Conservation (phyloP, 2,113 vertebrate genomes). For the Shinisaurus crocodilurus region DNA sequence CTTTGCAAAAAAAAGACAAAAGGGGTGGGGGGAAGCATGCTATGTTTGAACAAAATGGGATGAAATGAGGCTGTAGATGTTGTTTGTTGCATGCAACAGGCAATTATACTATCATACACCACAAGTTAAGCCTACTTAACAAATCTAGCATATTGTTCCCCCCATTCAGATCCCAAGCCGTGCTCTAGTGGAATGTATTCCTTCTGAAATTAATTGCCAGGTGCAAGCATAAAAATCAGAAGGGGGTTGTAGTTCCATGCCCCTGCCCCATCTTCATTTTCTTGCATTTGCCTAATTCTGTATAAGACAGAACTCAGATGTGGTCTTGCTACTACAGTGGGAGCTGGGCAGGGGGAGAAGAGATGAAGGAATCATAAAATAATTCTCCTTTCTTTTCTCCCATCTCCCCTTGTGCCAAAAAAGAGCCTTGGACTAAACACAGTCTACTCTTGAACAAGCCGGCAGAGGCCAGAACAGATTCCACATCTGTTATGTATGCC, state of each 20-base stretch:
- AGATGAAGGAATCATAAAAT: neutral
- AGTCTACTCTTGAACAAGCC: neutral
- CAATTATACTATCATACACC: conserved; percentile 32
- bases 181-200: neutral
- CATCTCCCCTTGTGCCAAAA: neutral
- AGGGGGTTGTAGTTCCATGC: neutral
- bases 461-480: neutral
- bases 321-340: neutral
- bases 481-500: too few relatives aligned
- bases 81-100: conserved; percentile 42
- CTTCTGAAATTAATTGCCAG: conserved; percentile 46
- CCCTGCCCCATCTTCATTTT: conserved; percentile 42
- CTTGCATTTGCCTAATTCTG: conserved; percentile 2
- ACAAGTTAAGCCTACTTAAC: conserved; percentile 44
- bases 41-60: neutral
- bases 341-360: neutral
- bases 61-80: neutral
- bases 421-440: neutral
- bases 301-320: neutral
- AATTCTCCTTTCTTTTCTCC: neutral
- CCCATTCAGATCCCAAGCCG: conserved; percentile 49
- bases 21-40: neutral
- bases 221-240: conserved; percentile 46
- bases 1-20: conserved; percentile 14
- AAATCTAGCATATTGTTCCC: conserved; percentile 21